Conservation (phyloP, 2,797 vertebrate genomes). For the Protonibea diacanthus region DNA sequence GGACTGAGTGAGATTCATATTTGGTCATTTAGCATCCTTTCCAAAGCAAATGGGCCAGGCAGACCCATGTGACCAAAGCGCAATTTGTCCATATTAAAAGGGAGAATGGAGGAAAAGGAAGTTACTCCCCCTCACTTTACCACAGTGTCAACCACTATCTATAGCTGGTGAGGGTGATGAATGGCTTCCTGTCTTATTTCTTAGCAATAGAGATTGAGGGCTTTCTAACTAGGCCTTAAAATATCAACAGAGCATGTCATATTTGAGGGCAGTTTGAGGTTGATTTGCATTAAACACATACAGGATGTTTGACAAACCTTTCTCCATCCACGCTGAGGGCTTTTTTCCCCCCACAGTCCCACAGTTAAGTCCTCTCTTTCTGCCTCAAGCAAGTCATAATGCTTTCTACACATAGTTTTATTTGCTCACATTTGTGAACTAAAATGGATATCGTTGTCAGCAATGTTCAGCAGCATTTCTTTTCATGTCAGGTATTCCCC, state of each 20-base stretch:
- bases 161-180: slow-evolving; percentile 7
- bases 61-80: not conserved
- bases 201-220: not conserved
- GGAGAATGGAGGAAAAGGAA: slow-evolving; percentile 40
- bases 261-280: slow-evolving; percentile 23
- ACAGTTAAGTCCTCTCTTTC: slow-evolving; percentile 2
- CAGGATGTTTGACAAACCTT: slow-evolving; percentile 9
- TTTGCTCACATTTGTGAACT: slow-evolving; percentile 10
- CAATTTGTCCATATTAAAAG: slow-evolving; percentile 44
- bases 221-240: slow-evolving; percentile 5
- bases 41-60: slow-evolving; percentile 1
- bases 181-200: slow-evolving; percentile 8
- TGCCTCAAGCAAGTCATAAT: slow-evolving; percentile 29
- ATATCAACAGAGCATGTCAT: not conserved
- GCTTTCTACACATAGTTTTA: slow-evolving; percentile 15
- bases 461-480: not conserved
- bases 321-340: slow-evolving; percentile 9
- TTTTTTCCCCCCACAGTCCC: slow-evolving; percentile 1
- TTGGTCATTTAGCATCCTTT: slow-evolving; percentile 6
- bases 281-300: slow-evolving; percentile 24
- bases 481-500: not conserved
- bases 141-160: slow-evolving; percentile 30
- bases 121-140: slow-evolving; percentile 24
- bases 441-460: slow-evolving; percentile 16
- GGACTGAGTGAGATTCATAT: slow-evolving; percentile 13